Conservation (phyloP, 2,797 vertebrate species). For the Adrianichthys oophorus region DNA sequence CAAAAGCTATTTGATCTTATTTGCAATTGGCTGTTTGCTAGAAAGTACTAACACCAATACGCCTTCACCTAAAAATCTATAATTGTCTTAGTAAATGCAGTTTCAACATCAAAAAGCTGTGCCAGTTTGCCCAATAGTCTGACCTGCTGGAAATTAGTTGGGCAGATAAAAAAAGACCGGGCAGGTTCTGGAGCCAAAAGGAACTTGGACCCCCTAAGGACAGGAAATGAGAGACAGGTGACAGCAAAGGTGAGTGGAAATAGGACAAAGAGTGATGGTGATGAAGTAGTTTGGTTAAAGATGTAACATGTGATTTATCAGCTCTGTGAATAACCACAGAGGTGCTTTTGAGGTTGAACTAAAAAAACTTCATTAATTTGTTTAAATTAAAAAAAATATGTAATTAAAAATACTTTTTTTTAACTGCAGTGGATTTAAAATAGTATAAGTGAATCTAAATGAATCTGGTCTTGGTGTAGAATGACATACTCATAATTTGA, state of each 20-base stretch:
- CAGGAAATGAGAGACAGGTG: constrained; percentile 64
- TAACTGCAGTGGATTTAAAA: no score
- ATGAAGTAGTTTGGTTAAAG: constrained; percentile 57
- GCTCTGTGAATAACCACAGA: constrained; percentile 31
- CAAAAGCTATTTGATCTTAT: constrained; percentile 2
- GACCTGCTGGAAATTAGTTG: constrained; percentile 56
- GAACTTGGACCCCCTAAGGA: constrained; percentile 60
- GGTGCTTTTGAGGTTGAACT: constrained; percentile 19
- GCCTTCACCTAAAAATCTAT: constrained; percentile 27
- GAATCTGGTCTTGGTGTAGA: no score
- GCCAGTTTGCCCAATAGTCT: constrained; percentile 35
- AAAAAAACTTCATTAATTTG: no score
- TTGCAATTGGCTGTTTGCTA: not conserved
- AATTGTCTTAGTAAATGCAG: constrained; percentile 31
- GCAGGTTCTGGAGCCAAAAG: constrained; percentile 57
- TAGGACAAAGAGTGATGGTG: constrained; percentile 60
- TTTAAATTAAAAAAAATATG: no score
- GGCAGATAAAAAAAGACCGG: constrained; percentile 52
- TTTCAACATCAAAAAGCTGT: constrained; percentile 46
- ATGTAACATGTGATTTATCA: constrained; percentile 53
- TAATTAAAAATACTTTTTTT: no score
- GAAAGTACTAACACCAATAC: not conserved
- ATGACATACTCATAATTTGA: no score
- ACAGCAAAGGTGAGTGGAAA: constrained; percentile 55
- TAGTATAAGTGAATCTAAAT: no score